Evolutionary conservation across 2,888 invertebrate genomes (phyloP).

Genomic region (Seira sanloemensis): DNA sequence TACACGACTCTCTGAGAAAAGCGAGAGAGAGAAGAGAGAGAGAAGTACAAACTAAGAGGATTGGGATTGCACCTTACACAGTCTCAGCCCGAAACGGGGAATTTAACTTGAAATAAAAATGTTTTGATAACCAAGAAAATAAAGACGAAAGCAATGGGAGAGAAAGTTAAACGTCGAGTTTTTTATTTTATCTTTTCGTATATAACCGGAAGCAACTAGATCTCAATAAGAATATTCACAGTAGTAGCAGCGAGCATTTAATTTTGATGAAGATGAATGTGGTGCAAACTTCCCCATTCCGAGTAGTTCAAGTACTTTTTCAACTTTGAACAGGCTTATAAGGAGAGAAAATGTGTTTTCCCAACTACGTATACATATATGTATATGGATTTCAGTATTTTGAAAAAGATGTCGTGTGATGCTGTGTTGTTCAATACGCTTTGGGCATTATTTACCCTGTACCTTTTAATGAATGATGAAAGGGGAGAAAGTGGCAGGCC

Average conservation of each 20-base stretch:
- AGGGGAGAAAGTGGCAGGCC: conserved; percentile 19
- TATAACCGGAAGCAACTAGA: conserved; percentile 4
- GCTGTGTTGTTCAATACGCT: neutral
- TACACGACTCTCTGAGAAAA: conserved; percentile 3
- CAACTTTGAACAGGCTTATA: neutral
- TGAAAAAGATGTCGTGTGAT: neutral
- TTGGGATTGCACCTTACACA: no score
- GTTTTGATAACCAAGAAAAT: neutral
- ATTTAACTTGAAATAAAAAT: neutral
- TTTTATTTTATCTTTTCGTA: no score
- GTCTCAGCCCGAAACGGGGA: neutral
- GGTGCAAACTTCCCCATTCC: conserved; percentile 5
- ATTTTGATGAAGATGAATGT: conserved; percentile 20
- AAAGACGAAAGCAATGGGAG: neutral
- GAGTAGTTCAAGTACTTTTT: neutral
- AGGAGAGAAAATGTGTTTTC: neutral
- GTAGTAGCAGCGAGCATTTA: conserved; percentile 3
- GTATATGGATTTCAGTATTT: neutral
- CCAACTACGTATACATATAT: neutral
- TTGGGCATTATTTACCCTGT: conserved; percentile 1
- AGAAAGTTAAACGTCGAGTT: no score
- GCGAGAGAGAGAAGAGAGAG: no score
- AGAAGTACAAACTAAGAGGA: no score
- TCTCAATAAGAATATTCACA: conserved; percentile 4
- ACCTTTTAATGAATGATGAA: conserved; percentile 47